Percentiles rank a stretch among this genome's conserved stretches.
Evolutionary conservation across 2,113 vertebrate genomes (phyloP).

Genomic region (Actenoides hombroni): DNA sequence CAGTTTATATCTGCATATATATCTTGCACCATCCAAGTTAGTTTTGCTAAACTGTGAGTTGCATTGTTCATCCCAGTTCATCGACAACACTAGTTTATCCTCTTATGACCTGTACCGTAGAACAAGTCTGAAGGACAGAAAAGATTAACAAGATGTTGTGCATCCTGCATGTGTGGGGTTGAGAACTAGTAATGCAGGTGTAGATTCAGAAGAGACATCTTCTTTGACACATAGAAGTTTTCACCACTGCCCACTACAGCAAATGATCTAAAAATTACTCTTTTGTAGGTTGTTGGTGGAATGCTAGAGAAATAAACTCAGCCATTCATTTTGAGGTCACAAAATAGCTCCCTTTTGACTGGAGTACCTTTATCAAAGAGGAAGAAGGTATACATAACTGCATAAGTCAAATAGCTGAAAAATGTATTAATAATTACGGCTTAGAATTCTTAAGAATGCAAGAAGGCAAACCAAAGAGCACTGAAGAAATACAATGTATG

Average conservation of each 20-base stretch:
- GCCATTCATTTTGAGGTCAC: not conserved
- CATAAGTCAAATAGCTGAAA: not conserved
- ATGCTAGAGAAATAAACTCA: not conserved
- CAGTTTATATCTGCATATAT: not conserved
- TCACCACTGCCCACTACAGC: not conserved
- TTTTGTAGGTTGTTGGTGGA: not conserved
- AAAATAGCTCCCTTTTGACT: not conserved
- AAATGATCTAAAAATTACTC: not conserved
- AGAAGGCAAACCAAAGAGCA: not conserved
- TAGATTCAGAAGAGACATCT: not conserved
- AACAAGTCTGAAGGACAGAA: slow-evolving; percentile 3
- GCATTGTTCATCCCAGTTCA: not conserved
- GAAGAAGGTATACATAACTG: not conserved
- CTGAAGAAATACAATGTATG: not conserved
- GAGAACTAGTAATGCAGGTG: not conserved
- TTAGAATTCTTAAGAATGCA: not conserved
- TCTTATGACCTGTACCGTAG: not conserved
- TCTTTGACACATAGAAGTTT: not conserved
- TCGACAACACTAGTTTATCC: not conserved
- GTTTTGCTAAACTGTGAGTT: not conserved
- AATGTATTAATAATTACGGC: not conserved
- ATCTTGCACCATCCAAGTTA: not conserved
- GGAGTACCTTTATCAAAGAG: not conserved
- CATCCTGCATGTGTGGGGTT: not conserved
- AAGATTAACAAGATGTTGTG: not conserved